Evolutionary conservation across 2,888 invertebrate genomes (phyloP), one percentile per base, ranked within the genome.

Genomic region (Dynastes grantii): DNA sequence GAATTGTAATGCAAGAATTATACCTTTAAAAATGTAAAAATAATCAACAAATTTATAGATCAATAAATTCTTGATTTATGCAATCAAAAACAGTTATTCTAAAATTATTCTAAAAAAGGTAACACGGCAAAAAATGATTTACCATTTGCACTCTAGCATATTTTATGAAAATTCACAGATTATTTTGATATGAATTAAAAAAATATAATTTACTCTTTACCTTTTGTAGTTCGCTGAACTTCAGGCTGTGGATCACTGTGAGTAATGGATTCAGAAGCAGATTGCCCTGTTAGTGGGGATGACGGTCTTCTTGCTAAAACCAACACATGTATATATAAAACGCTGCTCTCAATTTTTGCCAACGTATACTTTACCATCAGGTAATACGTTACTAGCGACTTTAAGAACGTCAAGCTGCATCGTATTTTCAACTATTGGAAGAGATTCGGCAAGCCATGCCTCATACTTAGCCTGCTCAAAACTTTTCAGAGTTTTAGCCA

Each of bases 391-490:
- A 67, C 75, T 78, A 16, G 76, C 53, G 9, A 94, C 91, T 82
- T 90, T 92, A 13, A 96, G 86, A 37, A 96, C 90, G 82, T 92
- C 94, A 84, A 92, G 92, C 84, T 93, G 93, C 91, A 96, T 92
- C 58, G 93, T 91, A 45, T 90, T 91, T 58, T 93, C 93, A 1
- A 96, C 92, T 11, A 92, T 90, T 2, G 90, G 89, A 0, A 92
- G 91, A 0, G 95, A 93, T 8, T 90, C 90, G 0, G 92, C 89
- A 22, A 92, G 88, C 94, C 96, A 97, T n/a, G 92, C 90, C 53
- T 92, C 92, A 83, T 92, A 95, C 84, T 94, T 94, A 0, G 86
- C 84, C 40, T 94, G 93, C 87, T 97, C 96, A 85, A 93, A 97
- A 1, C 91, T 90, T 84, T 93, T 95, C 90, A 97, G 92, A 55